A percentile compares a stretch with the other conserved stretches of the same genome.
These are phyloP conservation scores for Karalla daura DNA, from an alignment of 2,797 vertebrate species.

Conservation along the genomic window DNA sequence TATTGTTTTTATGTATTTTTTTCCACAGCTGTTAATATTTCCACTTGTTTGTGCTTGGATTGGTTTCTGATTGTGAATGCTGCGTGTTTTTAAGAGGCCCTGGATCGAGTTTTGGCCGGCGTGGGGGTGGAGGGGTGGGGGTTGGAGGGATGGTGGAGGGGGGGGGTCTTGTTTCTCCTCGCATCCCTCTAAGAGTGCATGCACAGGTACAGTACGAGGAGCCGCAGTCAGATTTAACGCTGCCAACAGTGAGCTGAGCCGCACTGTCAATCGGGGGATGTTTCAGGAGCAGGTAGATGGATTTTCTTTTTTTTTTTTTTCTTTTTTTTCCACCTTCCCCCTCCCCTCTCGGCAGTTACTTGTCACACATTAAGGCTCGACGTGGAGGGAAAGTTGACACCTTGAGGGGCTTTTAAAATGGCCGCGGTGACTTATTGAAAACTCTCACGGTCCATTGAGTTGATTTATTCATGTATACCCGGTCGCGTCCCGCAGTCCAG, in stretches of 20 bases:
- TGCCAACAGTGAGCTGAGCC: slow-evolving; percentile 57
- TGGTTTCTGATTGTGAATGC: slow-evolving; percentile 48
- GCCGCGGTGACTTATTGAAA: slow-evolving; percentile 73
- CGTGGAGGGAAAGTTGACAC: slow-evolving; percentile 69
- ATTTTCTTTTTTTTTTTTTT: too few relatives aligned
- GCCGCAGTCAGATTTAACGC: slow-evolving; percentile 61
- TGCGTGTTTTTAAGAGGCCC: slow-evolving; percentile 62
- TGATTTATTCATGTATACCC: slow-evolving; percentile 73
- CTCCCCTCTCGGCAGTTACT: slow-evolving; percentile 65
- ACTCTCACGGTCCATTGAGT: slow-evolving; percentile 70
- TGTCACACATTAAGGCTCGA: slow-evolving; percentile 61
- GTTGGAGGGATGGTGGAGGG: too few relatives aligned
- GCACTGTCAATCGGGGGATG: slow-evolving; percentile 62
- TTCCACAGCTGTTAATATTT: slow-evolving; percentile 51
- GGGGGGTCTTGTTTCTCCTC: slow-evolving; percentile 46
- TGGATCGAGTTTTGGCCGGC: slow-evolving; percentile 57
- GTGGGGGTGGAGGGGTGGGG: too few relatives aligned
- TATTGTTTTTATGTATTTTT: slow-evolving; percentile 48
- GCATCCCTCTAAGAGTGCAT: slow-evolving; percentile 43
- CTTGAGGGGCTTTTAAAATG: slow-evolving; percentile 75
- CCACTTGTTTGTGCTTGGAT: slow-evolving; percentile 43
- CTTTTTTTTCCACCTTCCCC: too few relatives aligned
- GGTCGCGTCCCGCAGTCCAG: slow-evolving; percentile 51
- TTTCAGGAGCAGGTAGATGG: slow-evolving; percentile 65
- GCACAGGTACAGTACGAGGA: slow-evolving; percentile 44